phyloP scores from a whole-genome alignment of 1,140 invertebrate species.

The Bombus huntii region DNA sequence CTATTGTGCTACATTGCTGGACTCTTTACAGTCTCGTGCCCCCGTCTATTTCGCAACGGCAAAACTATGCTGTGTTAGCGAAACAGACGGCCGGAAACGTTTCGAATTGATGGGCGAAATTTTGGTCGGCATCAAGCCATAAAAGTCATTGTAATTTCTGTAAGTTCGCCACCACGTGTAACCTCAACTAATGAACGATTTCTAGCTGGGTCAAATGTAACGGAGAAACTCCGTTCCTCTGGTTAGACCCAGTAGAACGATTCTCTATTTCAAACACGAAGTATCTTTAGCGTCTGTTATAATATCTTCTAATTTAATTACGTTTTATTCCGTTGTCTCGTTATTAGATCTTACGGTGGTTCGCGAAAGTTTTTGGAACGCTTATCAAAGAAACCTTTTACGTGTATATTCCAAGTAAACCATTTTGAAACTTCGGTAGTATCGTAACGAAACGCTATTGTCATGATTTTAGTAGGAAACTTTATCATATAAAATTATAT shows the following conservation, averaged over 20 bases:
- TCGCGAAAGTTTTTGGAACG: neutral
- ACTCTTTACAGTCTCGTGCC: slow-evolving; percentile 3
- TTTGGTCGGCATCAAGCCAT: slow-evolving; percentile 16
- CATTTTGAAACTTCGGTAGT: neutral
- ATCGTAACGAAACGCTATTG: neutral
- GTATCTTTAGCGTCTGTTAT: neutral
- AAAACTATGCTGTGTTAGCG: slow-evolving; percentile 4
- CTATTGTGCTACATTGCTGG: neutral
- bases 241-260: neutral
- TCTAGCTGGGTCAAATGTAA: neutral
- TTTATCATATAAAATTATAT: too few species aligned
- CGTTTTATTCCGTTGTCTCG: neutral
- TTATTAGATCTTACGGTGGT: neutral
- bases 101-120: slow-evolving; percentile 43
- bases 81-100: slow-evolving; percentile 20
- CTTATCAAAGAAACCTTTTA: neutral
- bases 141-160: slow-evolving; percentile 37
- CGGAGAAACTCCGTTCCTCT: neutral
- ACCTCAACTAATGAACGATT: slow-evolving; percentile 4
- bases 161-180: slow-evolving; percentile 14
- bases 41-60: neutral
- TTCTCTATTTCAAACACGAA: neutral
- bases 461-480: too few species aligned
- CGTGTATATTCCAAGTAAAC: neutral
- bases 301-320: neutral